Evolutionary conservation across 2,888 invertebrate species (phyloP).

Genomic region (Coelopa pilipes): DNA sequence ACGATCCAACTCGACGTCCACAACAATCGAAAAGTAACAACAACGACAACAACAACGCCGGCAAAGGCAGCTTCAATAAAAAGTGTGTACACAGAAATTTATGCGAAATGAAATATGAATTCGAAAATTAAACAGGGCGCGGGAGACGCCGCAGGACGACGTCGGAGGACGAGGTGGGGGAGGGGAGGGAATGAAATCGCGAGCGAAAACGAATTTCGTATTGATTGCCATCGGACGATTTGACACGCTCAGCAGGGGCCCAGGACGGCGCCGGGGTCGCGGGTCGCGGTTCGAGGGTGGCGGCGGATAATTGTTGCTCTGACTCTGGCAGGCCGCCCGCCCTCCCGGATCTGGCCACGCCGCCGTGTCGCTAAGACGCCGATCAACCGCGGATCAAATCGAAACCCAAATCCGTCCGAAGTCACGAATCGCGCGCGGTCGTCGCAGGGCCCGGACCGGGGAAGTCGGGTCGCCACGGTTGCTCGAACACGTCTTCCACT

Average conservation of each 20-base stretch:
- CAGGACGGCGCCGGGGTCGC: too few relatives aligned
- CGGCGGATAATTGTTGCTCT: conserved; percentile 34
- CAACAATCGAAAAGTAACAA: not conserved
- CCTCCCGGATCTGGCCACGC: too few relatives aligned
- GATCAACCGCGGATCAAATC: conserved; percentile 30
- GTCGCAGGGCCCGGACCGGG: not conserved
- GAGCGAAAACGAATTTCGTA: conserved; percentile 43
- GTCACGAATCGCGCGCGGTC: conserved; percentile 30
- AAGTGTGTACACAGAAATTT: conserved; percentile 32
- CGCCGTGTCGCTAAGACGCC: conserved; percentile 22
- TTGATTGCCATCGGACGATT: conserved; percentile 60
- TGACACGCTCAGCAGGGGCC: too few relatives aligned
- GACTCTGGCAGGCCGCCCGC: too few relatives aligned
- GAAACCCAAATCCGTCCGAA: conserved; percentile 32
- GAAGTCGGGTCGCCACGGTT: conserved; percentile 10
- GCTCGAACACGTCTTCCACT: conserved; percentile 15
- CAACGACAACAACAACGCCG: conserved; percentile 18
- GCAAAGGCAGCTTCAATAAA: conserved; percentile 7
- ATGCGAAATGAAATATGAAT: conserved; percentile 48
- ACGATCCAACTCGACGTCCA: too few relatives aligned
- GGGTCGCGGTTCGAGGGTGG: too few relatives aligned
- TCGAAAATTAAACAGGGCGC: conserved; percentile 44
- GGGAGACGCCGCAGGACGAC: conserved; percentile 41
- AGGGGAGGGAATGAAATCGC: not conserved
- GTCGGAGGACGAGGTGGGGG: not conserved